Percentiles rank a stretch among this genome's conserved stretches.
phyloP scores from a whole-genome alignment of 2,888 invertebrate genomes.

The Chesias legatella region DNA sequence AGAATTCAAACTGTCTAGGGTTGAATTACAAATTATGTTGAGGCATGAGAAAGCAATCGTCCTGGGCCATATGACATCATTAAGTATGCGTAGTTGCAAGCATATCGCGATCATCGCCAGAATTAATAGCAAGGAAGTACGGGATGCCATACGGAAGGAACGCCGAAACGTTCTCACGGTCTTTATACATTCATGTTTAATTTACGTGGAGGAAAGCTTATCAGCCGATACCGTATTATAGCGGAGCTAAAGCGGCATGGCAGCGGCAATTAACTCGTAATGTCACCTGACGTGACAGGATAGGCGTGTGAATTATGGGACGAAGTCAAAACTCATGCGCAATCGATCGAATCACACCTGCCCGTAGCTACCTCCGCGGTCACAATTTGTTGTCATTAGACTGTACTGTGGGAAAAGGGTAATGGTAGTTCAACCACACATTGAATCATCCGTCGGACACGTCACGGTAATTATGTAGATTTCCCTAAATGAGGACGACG shows the following conservation, averaged over 20 bases:
- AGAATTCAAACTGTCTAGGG: slow-evolving; percentile 25
- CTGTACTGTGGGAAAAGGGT: slow-evolving; percentile 50
- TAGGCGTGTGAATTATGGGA: slow-evolving; percentile 45
- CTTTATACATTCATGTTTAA: slow-evolving; percentile 24
- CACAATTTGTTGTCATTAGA: slow-evolving; percentile 50
- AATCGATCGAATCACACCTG: slow-evolving; percentile 71
- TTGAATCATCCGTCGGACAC: slow-evolving; percentile 24
- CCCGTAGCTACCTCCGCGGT: slow-evolving; percentile 39
- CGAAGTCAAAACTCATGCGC: slow-evolving; percentile 56
- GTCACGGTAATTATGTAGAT: slow-evolving; percentile 31
- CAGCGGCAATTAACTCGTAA: slow-evolving; percentile 13
- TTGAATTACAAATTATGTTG: slow-evolving; percentile 33
- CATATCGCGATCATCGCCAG: slow-evolving; percentile 69
- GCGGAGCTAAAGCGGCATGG: slow-evolving; percentile 7
- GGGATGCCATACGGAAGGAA: slow-evolving; percentile 61
- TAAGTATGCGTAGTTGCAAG: slow-evolving; percentile 59
- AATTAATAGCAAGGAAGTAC: slow-evolving; percentile 76
- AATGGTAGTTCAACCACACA: slow-evolving; percentile 29
- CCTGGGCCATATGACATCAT: slow-evolving; percentile 62
- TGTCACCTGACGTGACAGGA: slow-evolving; percentile 21
- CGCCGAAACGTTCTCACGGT: slow-evolving; percentile 62
- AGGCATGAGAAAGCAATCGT: slow-evolving; percentile 59
- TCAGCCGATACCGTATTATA: slow-evolving; percentile 9
- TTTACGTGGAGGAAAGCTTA: slow-evolving; percentile 19
- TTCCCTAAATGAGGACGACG: slow-evolving; percentile 29